These are phyloP conservation scores for Cebidichthys violaceus DNA, from an alignment of 2,113 vertebrate genomes.

Conservation along the genomic window DNA sequence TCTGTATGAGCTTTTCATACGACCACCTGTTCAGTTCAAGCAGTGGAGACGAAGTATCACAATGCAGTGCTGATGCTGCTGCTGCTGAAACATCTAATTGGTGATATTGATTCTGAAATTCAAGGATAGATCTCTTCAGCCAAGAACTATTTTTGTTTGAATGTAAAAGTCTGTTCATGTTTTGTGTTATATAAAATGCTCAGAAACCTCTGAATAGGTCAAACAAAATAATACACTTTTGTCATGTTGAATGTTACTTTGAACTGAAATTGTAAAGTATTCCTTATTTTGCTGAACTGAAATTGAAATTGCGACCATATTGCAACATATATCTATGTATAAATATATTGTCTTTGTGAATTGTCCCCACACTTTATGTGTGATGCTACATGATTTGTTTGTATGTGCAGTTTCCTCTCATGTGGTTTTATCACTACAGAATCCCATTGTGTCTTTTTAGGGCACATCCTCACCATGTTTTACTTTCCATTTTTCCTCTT, in stretches of 20 bases:
- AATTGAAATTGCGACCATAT: neutral
- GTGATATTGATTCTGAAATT: neutral
- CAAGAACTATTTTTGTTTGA: neutral
- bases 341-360: neutral
- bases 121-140: neutral
- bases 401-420: slow-evolving; percentile 6
- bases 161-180: neutral
- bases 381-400: neutral
- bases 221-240: neutral
- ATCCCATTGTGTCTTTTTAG: neutral
- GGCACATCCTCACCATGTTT: neutral
- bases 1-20: neutral
- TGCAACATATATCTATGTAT: neutral
- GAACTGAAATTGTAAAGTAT: neutral
- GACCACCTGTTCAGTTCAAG: neutral
- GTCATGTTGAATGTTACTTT: neutral
- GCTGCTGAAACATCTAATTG: neutral
- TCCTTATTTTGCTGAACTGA: neutral
- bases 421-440: slow-evolving; percentile 4
- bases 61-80: neutral
- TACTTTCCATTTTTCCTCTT: slow-evolving; percentile 10
- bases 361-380: neutral
- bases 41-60: neutral
- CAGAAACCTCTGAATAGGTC: neutral
- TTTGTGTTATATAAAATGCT: neutral